phyloP scores from a whole-genome alignment of 2,797 vertebrate genomes.

The Melanotaenia maccullochi region DNA sequence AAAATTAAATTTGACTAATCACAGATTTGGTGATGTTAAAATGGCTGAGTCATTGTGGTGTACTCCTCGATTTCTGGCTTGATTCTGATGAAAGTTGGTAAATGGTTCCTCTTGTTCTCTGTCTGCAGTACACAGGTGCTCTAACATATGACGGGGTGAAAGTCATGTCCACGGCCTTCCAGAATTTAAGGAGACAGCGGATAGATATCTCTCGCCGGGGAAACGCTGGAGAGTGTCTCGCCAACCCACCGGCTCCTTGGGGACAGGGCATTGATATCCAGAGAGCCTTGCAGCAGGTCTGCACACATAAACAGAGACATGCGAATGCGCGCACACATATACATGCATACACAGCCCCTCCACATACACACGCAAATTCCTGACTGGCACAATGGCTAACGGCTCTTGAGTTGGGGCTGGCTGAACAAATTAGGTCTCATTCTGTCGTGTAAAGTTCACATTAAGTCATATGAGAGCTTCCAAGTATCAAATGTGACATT shows the following conservation, averaged over 20 bases:
- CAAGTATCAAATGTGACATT: constrained; percentile 81
- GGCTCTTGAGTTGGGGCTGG: constrained; percentile 68
- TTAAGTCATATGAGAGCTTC: constrained; percentile 72
- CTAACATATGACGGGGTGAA: constrained; percentile 96
- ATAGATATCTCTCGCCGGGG: constrained; percentile 97
- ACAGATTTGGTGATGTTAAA: not conserved
- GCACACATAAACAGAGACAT: constrained; percentile 17
- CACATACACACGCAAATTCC: constrained; percentile 27
- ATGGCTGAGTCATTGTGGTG: not conserved
- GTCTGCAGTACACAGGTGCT: constrained; percentile 92
- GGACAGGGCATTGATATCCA: constrained; percentile 99
- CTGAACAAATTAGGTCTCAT: constrained; percentile 82
- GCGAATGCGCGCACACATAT: constrained; percentile 3
- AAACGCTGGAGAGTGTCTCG: constrained; percentile 97
- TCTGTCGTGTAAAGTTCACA: constrained; percentile 81
- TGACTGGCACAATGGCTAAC: constrained; percentile 80
- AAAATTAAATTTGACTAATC: not conserved
- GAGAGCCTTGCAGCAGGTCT: constrained; percentile 96
- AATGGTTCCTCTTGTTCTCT: constrained; percentile 20
- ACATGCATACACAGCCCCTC: constrained; percentile 2
- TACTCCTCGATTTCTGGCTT: not conserved
- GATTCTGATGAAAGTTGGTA: not conserved
- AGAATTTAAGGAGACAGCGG: constrained; percentile 93
- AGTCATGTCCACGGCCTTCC: constrained; percentile 97
- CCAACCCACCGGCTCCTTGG: constrained; percentile 98